Base-by-base conservation (phyloP, 2,888 invertebrate genomes). In the Cacoxenus indagator region DNA sequence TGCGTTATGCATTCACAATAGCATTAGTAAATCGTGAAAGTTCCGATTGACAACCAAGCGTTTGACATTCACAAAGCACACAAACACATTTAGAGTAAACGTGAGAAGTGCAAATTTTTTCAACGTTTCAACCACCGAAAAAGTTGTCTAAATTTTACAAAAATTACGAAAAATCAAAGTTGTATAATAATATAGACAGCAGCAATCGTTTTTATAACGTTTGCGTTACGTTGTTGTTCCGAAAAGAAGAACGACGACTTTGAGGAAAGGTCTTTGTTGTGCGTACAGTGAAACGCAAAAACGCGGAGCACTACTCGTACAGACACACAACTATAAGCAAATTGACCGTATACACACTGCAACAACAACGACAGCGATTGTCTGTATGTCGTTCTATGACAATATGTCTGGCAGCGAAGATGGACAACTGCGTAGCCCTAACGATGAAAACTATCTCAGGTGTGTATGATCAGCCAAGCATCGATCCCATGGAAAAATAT, bases 371-470 rank as follows among this genome's bases (percentile, higher is more conserved):
- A 4, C 37, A 31, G n/a, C n/a, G 27, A 29, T 29, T 11, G 37
- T 59, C 65, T 48, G 43, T 51, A 71, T 67, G 54, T 65, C 65
- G 70, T 66, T 55, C 78, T 81, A 78, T 68, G 76, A 75, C 74
- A 84, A 85, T 75, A 86, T 86, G 73, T 88, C 88, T 67, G 88
- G 87, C 68, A 94, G 94, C 88, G 95, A 95, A 89, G 95, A 95
- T 89, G 95, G 95, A 76, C 95, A 95, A 91, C 90, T 95, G 86
- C 93, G 93, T 84, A 95, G 94, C 87, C 94, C 95, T 77, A 88
- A 90, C 70, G 88, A 88, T 76, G 85, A 84, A 70, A 79, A 90
- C 84, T 90, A 91, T 85, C 90, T 91, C 87, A 90, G 88, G 87
- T 88, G 83, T 82, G 87, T 87, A 85, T 76, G 73, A 69, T 43